Base-by-base conservation (phyloP, 1,140 invertebrate species). In the Macrobrachium rosenbergii region DNA sequence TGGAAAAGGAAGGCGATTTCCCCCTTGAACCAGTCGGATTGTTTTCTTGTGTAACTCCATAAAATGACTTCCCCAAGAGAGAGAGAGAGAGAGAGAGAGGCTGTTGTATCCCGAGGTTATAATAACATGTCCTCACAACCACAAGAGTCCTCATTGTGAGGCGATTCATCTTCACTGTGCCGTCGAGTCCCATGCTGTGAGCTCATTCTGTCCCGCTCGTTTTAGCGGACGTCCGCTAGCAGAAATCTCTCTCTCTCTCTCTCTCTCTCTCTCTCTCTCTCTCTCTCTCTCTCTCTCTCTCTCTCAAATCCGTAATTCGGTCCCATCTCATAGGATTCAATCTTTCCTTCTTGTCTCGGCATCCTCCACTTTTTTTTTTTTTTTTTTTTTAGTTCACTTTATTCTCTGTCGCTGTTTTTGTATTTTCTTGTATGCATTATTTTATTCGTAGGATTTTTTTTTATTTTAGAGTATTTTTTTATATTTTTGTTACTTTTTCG, bases 231-330 rank as follows among this genome's bases (percentile, higher is more conserved):
- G 28, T 37, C 28, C 28, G 28, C 28, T 37, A 3, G 28, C 1
- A 37, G 28, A 37, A 37, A 37, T 37, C 45, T 52, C 77, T 79
- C 52, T 23, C 52, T 79, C 77, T 60, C 52, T 60, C 58, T 79
- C 52, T 60, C 45, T 52, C 77, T 79, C 52, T 23, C 52, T 79
- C 77, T 60, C 52, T 60, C 58, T 79, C 52, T 23, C 77, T 77
- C 75, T 77, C 75, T 77, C 77, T 60, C 52, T 60, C 77, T 60
- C 45, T 79, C 52, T 79, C 77, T 79, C 77, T 62, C 77, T 79
- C 52, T 8, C 52, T 60, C 21, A 10, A 17, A 19, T 45, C 77
- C n/a, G 7, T 19, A 14, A 45, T 28, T 52, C 21, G 45, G 17
- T 52, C 28, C 17, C 21, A 12, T 21, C 75, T 21, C 45, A 2